Base-by-base conservation (phyloP, 2,888 invertebrate species). In the Sphaerolaimus hirsutus region DNA sequence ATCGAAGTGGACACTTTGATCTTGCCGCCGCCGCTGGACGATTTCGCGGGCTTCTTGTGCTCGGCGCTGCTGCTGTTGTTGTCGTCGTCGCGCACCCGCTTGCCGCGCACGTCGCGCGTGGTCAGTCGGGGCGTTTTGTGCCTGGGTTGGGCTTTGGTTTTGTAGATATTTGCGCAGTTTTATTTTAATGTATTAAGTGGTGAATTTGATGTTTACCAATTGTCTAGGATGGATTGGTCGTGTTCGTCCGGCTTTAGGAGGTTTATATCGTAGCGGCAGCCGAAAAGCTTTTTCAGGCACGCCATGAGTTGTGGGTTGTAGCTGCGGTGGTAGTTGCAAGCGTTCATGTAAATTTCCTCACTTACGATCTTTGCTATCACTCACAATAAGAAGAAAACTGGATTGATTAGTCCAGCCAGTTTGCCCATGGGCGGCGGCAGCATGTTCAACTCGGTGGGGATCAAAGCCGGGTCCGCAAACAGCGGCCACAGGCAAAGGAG, bases 381-480 rank as follows among this genome's bases (percentile, higher is more conserved):
- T 40, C 17, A 43, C 43, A 44, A 17, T 5, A 44, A 7, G 23
- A 61, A 64, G 38, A 58, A 56, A 47, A 63, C 46, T 1, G 63
- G 60, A 48, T 60, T 58, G 36, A 62, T 50, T 3, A 55, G 50
- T 4, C 58, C 57, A 10, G 58, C 60, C 4, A 55, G 52, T 49
- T 64, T 62, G 42, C 61, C 61, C 38, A 56, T 51, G 3, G 63
- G 51, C 1, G 62, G 61, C 7, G 64, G 62, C 14, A 61, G 47
- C 2, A 61, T 52, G 2, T 60, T 58, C 37, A 61, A 53, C 22
- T 56, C 40, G 44, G 54, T 52, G 4, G 62, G 56, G 10, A 62
- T 56, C 19, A 54, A 48, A 7, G 47, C 45, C 1, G 54, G 53
- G 35, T 53, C 52, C 14, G 50, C 51, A 45, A 60, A 52, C 29